phyloP scores from a whole-genome alignment of 1,140 invertebrate species.

The Eulimnadia texana region DNA sequence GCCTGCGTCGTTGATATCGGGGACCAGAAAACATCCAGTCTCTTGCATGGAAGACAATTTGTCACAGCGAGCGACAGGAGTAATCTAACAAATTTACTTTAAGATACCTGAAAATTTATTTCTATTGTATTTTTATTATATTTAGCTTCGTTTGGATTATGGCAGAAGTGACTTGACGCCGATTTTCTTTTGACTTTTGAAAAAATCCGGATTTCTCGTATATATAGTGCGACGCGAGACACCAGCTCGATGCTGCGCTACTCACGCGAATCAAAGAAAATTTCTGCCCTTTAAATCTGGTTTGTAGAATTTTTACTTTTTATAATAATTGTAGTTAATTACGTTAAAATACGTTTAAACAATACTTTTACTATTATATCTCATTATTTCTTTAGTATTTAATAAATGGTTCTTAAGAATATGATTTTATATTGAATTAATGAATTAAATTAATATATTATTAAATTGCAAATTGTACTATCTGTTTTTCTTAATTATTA shows the following conservation, averaged over 20 bases:
- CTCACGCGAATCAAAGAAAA: constrained; percentile 74
- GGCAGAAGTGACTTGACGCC: constrained; percentile 77
- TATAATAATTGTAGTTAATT: not conserved
- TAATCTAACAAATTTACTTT: constrained; percentile 31
- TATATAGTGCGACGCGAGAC: constrained; percentile 39
- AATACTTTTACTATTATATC: no score
- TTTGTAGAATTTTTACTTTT: constrained; percentile 22
- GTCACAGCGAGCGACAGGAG: constrained; percentile 70
- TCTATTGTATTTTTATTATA: not conserved
- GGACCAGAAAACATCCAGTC: constrained; percentile 85
- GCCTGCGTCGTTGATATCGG: constrained; percentile 92
- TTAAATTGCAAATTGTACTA: no score
- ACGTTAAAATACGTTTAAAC: not conserved
- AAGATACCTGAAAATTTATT: constrained; percentile 1
- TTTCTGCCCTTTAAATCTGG: constrained; percentile 77
- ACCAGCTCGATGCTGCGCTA: constrained; percentile 42
- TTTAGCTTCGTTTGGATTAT: constrained; percentile 55
- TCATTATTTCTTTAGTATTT: no score
- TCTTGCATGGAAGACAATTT: constrained; percentile 94
- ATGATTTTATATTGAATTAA: no score
- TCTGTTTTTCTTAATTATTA: no score
- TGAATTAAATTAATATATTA: no score
- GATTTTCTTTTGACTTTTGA: constrained; percentile 69
- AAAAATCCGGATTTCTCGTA: constrained; percentile 70
- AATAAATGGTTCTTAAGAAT: no score